Evolutionary conservation across 2,797 vertebrate genomes (phyloP).

Genomic region (Catostomus latipinnis): DNA sequence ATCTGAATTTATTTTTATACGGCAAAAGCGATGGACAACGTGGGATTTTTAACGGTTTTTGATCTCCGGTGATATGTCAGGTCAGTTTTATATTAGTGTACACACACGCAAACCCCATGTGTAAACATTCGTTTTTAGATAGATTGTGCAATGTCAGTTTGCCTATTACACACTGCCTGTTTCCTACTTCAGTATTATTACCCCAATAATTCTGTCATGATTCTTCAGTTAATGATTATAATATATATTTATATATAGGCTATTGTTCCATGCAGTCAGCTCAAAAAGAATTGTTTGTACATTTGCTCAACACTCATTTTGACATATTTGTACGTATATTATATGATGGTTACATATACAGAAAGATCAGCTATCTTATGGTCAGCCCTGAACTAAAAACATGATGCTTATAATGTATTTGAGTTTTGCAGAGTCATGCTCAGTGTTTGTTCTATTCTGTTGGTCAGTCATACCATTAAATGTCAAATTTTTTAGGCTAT

Average conservation of each 20-base stretch:
- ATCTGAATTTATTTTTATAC: neutral
- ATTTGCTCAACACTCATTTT: no score
- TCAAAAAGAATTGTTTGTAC: no score
- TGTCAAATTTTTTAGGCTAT: no score
- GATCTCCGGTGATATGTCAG: conserved; percentile 39
- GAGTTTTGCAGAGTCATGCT: conserved; percentile 15
- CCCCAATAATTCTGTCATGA: no score
- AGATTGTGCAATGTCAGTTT: neutral
- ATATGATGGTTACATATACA: no score
- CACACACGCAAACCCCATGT: neutral
- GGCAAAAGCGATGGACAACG: conserved; percentile 13
- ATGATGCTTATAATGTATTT: no score
- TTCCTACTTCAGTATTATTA: neutral
- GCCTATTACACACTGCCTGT: neutral
- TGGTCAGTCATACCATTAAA: neutral
- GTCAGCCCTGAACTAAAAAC: no score
- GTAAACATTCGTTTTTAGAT: neutral
- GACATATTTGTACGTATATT: no score
- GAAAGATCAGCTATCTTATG: no score
- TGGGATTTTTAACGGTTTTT: conserved; percentile 1
- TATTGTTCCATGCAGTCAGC: no score
- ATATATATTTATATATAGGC: no score
- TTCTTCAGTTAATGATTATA: no score
- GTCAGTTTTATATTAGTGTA: conserved; percentile 7
- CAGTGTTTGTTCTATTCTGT: neutral